These are phyloP conservation scores for Montipora foliosa DNA, from an alignment of 64 coral and sea anemone species.

Conservation along the genomic window DNA sequence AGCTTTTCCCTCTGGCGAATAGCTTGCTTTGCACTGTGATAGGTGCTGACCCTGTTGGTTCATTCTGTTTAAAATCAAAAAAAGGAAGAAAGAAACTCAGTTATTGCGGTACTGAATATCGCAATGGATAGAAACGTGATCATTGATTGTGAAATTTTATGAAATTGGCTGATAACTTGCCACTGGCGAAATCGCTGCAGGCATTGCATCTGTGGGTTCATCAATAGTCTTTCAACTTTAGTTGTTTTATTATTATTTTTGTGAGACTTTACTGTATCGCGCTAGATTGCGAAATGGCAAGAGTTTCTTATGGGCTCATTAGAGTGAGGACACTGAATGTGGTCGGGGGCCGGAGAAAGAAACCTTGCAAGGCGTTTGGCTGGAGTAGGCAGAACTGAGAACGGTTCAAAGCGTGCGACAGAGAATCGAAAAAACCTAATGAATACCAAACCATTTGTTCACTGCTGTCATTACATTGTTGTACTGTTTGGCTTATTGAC, in stretches of 20 bases:
- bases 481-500: background rate
- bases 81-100: background rate
- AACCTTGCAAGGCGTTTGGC: background rate
- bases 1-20: slow-evolving; percentile 67
- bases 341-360: background rate
- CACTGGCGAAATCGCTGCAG: background rate
- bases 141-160: background rate
- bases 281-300: background rate
- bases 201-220: slow-evolving; percentile 31
- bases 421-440: background rate
- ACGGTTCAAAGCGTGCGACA: no score
- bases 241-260: background rate
- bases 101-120: slow-evolving; percentile 1
- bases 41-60: slow-evolving; percentile 70
- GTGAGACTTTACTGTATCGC: slow-evolving; percentile 4
- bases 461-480: background rate
- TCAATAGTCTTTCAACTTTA: slow-evolving; percentile 30
- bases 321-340: background rate
- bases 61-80: slow-evolving; percentile 46
- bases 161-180: slow-evolving; percentile 3
- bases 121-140: slow-evolving; percentile 8
- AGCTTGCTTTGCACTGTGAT: slow-evolving; percentile 63
- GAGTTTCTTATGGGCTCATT: background rate
- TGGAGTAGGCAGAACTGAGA: background rate
- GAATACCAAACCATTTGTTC: background rate